Percentiles rank a stretch among this genome's conserved stretches.
These are phyloP conservation scores for Himalopsyche japonica DNA, from an alignment of 2,888 invertebrate species.

Conservation along the genomic window DNA sequence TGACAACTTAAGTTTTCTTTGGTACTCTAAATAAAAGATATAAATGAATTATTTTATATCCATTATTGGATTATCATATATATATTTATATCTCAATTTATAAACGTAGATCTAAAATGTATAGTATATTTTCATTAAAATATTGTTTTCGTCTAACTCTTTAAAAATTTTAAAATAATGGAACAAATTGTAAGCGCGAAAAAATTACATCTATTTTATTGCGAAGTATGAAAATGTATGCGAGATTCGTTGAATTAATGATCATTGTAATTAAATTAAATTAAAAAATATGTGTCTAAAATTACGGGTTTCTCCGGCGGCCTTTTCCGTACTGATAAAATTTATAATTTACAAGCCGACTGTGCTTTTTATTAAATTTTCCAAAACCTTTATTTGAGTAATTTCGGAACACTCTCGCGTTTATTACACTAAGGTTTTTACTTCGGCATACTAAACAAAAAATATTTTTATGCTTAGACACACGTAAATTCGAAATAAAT, in stretches of 20 bases:
- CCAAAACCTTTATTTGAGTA: background rate
- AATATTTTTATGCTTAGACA: too few species aligned
- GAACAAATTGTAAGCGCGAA: background rate
- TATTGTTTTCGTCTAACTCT: too few species aligned
- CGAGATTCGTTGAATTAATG: background rate
- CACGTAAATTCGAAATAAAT: too few species aligned
- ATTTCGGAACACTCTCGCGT: background rate
- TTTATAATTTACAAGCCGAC: background rate
- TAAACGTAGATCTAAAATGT: too few species aligned
- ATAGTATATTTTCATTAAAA: too few species aligned
- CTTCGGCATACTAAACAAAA: background rate
- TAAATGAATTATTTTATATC: too few species aligned
- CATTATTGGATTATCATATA: too few species aligned
- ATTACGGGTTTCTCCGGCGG: background rate
- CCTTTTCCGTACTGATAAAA: background rate
- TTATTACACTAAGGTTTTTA: background rate
- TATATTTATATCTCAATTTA: too few species aligned
- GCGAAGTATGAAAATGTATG: background rate
- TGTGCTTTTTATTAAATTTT: background rate
- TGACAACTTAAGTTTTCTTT: too few species aligned
- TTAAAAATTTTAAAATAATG: background rate
- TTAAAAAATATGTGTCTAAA: background rate
- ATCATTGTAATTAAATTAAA: background rate
- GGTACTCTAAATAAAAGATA: too few species aligned
- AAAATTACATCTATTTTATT: background rate